Evolutionary conservation across 2,113 vertebrate species (phyloP).

Genomic region (Gavia stellata): DNA sequence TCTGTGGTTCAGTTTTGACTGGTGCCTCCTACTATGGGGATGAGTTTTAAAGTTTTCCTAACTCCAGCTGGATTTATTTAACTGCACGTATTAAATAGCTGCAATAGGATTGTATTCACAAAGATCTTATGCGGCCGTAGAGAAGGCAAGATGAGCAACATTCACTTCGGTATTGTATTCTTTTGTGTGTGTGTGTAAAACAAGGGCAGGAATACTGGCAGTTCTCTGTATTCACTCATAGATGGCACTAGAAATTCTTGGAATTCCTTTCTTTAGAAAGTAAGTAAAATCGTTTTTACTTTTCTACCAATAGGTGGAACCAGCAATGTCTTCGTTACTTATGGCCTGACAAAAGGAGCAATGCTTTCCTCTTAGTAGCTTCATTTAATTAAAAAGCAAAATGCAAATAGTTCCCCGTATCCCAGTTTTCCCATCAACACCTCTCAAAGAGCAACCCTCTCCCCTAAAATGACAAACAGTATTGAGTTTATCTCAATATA

Average conservation of each 20-base stretch:
- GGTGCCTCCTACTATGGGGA: not conserved
- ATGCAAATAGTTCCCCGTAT: not conserved
- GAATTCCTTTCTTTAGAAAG: not conserved
- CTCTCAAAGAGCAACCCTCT: not conserved
- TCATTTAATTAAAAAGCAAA: not conserved
- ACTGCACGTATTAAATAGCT: not conserved
- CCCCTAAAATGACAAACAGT: not conserved
- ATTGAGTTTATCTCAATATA: not conserved
- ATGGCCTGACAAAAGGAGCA: not conserved
- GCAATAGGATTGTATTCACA: not conserved
- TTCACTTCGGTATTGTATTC: not conserved
- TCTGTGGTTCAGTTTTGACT: not conserved
- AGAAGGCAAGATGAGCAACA: not conserved
- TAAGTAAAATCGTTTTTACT: not conserved
- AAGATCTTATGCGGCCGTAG: not conserved
- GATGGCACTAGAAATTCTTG: slow-evolving; percentile 58
- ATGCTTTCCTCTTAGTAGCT: not conserved
- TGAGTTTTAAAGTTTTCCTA: not conserved
- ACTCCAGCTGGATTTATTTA: not conserved
- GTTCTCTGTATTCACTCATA: slow-evolving; percentile 43
- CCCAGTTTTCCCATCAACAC: not conserved
- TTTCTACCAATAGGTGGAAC: slow-evolving; percentile 52
- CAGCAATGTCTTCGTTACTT: not conserved
- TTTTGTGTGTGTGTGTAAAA: not conserved
- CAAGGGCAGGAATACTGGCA: not conserved